Percentiles rank a stretch among this genome's conserved stretches.
Conservation (phyloP, 2,888 invertebrate genomes). For the Electrophaes corylata region DNA sequence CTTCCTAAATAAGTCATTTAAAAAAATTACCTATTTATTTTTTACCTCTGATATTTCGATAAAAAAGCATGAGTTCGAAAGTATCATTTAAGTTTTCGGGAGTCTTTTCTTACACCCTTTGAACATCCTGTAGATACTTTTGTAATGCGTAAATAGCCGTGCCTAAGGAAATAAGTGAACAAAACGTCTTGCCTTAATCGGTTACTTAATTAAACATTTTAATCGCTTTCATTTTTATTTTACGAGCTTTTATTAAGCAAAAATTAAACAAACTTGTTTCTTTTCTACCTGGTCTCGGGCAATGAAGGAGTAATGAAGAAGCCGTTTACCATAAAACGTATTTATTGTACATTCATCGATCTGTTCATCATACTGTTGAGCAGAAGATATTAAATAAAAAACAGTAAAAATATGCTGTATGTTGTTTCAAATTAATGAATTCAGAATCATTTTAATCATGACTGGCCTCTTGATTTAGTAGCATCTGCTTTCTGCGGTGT, state of each 20-base stretch:
- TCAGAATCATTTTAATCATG: not conserved
- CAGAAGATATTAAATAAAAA: not conserved
- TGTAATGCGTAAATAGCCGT: constrained; percentile 11
- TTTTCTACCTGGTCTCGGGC: not conserved
- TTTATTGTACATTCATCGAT: constrained; percentile 2
- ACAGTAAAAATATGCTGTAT: no score
- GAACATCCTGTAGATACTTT: constrained; percentile 7
- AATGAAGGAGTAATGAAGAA: constrained; percentile 12
- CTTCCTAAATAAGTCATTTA: no score
- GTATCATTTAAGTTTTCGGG: not conserved
- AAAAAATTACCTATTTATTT: no score
- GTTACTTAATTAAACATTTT: constrained; percentile 13
- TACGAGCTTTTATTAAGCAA: constrained; percentile 7
- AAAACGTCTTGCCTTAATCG: constrained; percentile 15
- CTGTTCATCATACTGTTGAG: not conserved
- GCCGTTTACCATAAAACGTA: constrained; percentile 13
- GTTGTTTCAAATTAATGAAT: not conserved
- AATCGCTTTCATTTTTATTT: constrained; percentile 13
- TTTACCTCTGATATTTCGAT: no score
- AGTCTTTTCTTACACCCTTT: not conserved
- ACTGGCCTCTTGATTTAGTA: no score
- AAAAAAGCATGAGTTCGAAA: not conserved
- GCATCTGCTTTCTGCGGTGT: no score
- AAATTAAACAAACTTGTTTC: constrained; percentile 9
- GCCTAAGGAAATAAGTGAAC: constrained; percentile 14